Evolutionary conservation across 2,888 invertebrate genomes (phyloP).

Genomic region (Tinea semifulvella): DNA sequence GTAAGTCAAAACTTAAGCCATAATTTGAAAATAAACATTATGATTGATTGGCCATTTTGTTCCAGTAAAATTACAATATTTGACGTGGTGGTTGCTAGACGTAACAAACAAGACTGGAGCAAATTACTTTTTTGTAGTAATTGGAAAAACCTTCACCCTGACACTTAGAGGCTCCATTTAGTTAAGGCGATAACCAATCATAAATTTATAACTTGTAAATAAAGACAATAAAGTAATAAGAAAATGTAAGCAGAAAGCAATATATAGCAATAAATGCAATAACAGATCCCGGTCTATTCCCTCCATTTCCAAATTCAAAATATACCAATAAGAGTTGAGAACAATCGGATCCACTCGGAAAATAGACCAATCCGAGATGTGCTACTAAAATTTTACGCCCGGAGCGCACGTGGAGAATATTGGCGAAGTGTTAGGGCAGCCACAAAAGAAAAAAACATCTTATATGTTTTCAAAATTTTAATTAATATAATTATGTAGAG

Average conservation of each 20-base stretch:
- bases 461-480: not conserved
- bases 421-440: conserved; percentile 26
- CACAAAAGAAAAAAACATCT: not conserved
- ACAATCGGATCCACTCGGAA: conserved; percentile 13
- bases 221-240: conserved; percentile 6
- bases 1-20: no score
- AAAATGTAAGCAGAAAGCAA: conserved; percentile 6
- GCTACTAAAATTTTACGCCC: conserved; percentile 61
- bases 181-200: no score
- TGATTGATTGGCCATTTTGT: no score
- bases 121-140: no score
- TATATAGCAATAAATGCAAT: conserved; percentile 8
- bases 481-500: not conserved
- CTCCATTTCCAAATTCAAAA: conserved; percentile 8
- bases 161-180: no score
- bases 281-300: conserved; percentile 4
- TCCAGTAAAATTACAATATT: no score
- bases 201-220: no score
- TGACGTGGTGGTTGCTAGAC: no score
- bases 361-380: conserved; percentile 14
- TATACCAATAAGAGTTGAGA: conserved; percentile 12
- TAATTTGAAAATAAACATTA: no score
- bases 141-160: no score
- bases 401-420: conserved; percentile 52
- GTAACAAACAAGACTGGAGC: no score